Percentiles rank a stretch among this genome's conserved stretches.
These are phyloP conservation scores for Acipenser oxyrinchus DNA, from an alignment of 2,797 vertebrate genomes.

Conservation along the genomic window DNA sequence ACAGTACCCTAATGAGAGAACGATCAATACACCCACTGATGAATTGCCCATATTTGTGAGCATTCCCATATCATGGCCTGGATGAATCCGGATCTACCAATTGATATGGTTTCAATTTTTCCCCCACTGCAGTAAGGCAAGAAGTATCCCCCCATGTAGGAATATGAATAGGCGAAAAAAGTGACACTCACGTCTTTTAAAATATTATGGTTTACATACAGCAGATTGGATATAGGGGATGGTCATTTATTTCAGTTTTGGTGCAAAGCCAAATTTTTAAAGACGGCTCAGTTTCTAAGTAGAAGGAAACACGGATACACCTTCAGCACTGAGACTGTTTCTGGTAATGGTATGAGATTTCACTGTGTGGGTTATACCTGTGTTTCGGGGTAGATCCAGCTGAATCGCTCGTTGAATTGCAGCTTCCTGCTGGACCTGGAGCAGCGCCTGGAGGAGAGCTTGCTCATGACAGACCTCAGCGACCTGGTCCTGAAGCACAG, in stretches of 20 bases:
- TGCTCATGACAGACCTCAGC: conserved; percentile 52
- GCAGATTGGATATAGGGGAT: too few relatives aligned
- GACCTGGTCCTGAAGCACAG: conserved; percentile 56
- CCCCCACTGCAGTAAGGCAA: background rate
- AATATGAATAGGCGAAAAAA: too few relatives aligned
- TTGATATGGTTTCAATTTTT: background rate
- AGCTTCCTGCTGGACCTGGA: conserved; percentile 68
- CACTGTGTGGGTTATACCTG: background rate
- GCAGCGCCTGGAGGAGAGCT: conserved; percentile 41
- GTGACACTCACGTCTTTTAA: too few relatives aligned
- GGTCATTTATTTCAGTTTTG: too few relatives aligned
- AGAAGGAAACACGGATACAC: too few relatives aligned
- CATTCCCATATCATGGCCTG: too few relatives aligned
- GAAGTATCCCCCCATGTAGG: too few relatives aligned
- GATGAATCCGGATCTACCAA: background rate
- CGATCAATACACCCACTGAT: background rate
- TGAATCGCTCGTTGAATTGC: background rate
- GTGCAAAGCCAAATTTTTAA: too few relatives aligned
- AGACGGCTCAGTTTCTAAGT: too few relatives aligned
- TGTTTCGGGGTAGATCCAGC: background rate
- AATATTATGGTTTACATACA: too few relatives aligned
- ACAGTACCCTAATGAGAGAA: background rate
- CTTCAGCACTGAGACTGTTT: too few relatives aligned
- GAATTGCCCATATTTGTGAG: background rate
- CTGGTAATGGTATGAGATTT: background rate